Evolutionary conservation across 2,888 invertebrate species (phyloP).

Genomic region (Neria commutata): DNA sequence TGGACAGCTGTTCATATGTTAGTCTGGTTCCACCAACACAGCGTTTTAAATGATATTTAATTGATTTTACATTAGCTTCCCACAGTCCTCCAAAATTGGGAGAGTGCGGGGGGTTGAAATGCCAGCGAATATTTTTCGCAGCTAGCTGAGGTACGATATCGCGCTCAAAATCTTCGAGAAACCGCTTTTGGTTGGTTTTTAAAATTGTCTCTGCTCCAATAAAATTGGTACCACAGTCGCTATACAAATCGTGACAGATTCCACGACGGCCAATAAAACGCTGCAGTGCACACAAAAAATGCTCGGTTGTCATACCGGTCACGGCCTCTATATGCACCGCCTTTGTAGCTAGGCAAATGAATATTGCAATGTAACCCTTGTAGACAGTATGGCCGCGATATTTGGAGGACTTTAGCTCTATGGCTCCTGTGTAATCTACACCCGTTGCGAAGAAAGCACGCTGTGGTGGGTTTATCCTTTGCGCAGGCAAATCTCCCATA

Average conservation of each 20-base stretch:
- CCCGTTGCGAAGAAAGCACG: background rate
- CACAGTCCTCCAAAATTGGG: conserved; percentile 18
- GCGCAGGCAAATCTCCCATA: background rate
- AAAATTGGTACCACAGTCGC: conserved; percentile 1
- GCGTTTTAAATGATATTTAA: conserved; percentile 14
- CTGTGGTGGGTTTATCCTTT: background rate
- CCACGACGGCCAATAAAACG: background rate
- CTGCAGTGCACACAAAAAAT: background rate
- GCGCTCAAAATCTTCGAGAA: background rate
- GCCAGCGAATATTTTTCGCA: background rate
- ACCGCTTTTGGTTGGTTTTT: background rate
- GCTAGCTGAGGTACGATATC: background rate
- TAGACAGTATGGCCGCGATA: background rate
- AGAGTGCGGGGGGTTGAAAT: conserved; percentile 16
- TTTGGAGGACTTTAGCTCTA: background rate
- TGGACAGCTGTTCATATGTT: conserved; percentile 15
- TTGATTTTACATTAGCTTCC: conserved; percentile 19
- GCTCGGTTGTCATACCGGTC: background rate
- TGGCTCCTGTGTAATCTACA: background rate
- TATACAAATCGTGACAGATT: background rate
- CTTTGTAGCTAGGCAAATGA: background rate
- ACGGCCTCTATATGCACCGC: background rate
- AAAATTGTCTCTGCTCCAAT: background rate
- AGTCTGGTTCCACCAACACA: conserved; percentile 1
- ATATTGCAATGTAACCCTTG: background rate